Percentiles rank a stretch among this genome's conserved stretches.
Conservation (phyloP, 2,888 invertebrate genomes). For the Mythimna impura region DNA sequence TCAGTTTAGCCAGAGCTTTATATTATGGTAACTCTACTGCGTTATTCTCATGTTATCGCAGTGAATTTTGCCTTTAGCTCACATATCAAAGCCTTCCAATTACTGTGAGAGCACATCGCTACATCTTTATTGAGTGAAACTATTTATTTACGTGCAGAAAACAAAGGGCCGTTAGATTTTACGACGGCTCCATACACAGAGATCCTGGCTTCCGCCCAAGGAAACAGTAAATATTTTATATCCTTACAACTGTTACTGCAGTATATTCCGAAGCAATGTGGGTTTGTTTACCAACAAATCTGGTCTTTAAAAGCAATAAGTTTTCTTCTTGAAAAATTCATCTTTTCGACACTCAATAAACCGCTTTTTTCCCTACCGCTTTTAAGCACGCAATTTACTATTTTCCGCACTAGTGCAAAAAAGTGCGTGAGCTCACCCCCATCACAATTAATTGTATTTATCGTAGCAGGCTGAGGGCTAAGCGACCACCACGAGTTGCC, state of each 20-base stretch:
- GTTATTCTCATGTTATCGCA: background rate
- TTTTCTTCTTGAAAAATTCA: too few species aligned
- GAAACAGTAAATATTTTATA: conserved; percentile 35
- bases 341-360: too few species aligned
- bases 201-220: conserved; percentile 41
- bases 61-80: background rate
- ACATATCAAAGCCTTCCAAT: conserved; percentile 32
- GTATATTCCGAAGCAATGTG: background rate
- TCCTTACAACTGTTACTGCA: conserved; percentile 5
- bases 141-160: conserved; percentile 13
- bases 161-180: conserved; percentile 40
- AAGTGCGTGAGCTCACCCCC: too few species aligned
- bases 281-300: conserved; percentile 20
- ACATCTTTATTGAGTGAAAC: conserved; percentile 25
- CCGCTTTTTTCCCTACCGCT: too few species aligned
- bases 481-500: too few species aligned
- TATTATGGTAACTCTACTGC: background rate
- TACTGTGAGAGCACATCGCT: conserved; percentile 21
- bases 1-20: too few species aligned
- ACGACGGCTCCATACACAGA: conserved; percentile 10
- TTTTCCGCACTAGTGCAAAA: too few species aligned
- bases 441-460: too few species aligned
- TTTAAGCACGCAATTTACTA: too few species aligned
- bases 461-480: too few species aligned
- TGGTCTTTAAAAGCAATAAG: too few species aligned